Base-by-base conservation (phyloP, 2,888 invertebrate species). In the Adelphocoris suturalis region DNA sequence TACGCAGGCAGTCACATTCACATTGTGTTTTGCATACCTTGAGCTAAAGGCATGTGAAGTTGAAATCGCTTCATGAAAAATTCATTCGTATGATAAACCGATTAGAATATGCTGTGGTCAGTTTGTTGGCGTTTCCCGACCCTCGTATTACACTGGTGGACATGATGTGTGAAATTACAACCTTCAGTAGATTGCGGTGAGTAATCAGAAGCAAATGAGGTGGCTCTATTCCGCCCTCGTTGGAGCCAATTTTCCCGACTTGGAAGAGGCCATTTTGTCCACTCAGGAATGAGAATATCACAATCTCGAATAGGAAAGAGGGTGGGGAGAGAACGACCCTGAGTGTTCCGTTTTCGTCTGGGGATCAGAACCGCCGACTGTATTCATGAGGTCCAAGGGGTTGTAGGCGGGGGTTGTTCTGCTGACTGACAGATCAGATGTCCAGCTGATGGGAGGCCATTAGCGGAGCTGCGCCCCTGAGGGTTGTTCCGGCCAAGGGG, bases 401-500 rank as follows among this genome's bases (percentile, higher is more conserved):
- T 13, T n/a, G 37, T 12, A 48, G 23, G 78, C n/a, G 19, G 47
- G 46, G 11, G n/a, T 13, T 7, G 78, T 46, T 46, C 23, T 27
- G 82, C 86, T 86, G 86, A 86, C 68, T 86, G 86, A 86, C 86
- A 86, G 86, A 86, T 86, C 86, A 86, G 86, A 86, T 86, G 86
- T 86, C 86, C 86, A 48, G 86, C 86, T 86, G 86, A 86, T 86
- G 86, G 86, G 37, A 27, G 86, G 68, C 19, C 86, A 86, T 86
- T 86, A 86, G 86, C 86, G 46, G 27, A 47, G 76, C 27, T 46
- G 48, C 47, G 86, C 86, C 86, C 86, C 23, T 0, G 86, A 86
- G 86, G 52, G 86, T 23, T 86, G 86, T 86, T 86, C 19, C 11
- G 57, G 28, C 27, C 23, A 13, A 27, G 37, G 28, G 68, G 75